Percentiles rank a stretch among this genome's conserved stretches.
phyloP scores from a whole-genome alignment of 1,140 invertebrate species.

The Amphibalanus amphitrite region DNA sequence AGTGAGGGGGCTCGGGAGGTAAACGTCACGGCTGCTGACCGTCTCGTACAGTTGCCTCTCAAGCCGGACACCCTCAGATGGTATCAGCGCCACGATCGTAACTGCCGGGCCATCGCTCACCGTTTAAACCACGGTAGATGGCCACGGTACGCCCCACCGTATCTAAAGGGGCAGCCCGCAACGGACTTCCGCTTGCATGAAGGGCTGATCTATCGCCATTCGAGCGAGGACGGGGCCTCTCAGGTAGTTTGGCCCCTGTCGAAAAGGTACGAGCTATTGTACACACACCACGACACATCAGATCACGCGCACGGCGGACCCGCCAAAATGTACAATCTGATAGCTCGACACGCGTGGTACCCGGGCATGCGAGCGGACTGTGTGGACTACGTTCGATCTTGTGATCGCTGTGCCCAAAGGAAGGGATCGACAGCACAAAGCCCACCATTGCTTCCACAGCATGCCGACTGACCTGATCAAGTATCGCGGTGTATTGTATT shows the following conservation, averaged over 20 bases:
- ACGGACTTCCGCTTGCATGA: not conserved
- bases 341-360: not conserved
- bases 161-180: not conserved
- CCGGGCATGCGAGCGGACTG: not conserved
- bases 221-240: not conserved
- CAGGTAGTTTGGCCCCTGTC: not conserved
- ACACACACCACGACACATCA: not conserved
- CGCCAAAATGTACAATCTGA: not conserved
- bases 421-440: not conserved
- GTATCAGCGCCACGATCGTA: not conserved
- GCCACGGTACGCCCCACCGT: not conserved
- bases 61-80: not conserved
- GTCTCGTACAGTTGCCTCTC: not conserved
- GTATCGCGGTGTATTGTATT: no score
- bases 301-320: not conserved
- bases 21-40: not conserved
- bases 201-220: not conserved
- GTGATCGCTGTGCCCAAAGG: not conserved
- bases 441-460: not conserved
- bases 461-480: not conserved
- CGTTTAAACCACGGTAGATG: not conserved
- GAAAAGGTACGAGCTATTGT: not conserved
- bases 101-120: not conserved
- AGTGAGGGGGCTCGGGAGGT: not conserved
- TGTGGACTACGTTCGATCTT: not conserved